Evolutionary conservation across 2,797 vertebrate genomes (phyloP), one percentile per base, ranked within the genome.

Genomic region (Morus bassanus): DNA sequence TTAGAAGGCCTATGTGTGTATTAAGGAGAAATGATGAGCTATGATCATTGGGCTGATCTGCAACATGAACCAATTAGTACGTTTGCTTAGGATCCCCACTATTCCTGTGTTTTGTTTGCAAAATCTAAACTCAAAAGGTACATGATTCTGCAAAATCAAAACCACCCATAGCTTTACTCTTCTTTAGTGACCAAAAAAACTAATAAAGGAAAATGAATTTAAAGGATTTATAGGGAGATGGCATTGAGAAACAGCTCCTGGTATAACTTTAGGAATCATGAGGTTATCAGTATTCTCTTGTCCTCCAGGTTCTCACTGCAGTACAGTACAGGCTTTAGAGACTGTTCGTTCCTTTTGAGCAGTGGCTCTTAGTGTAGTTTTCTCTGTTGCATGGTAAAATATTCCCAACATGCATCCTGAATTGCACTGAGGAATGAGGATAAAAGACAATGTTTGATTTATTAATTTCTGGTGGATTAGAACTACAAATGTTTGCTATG

Each of bases 381-480:
- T 56, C 88, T 97, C 84, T 83, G 72, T 96, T 96, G 78, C 87
- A 94, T 67, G 89, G 94, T 86, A 93, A 96, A 95, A 97, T 98
- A 97, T 97, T 97, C 97, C 97, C 97, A 96, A 73, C 85, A 92
- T 98, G 96, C 93, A 81, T 79, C 83, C 95, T 95, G 97, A 97
- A 96, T 96, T 97, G 96, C 96, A 96, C 43, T 92, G 95, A 98
- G 96, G 95, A 97, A 97, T 95, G 86, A 96, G 97, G 96, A 98
- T 98, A 97, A 98, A 98, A 98, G 96, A 97, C 95, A 96, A 92
- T 97, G 94, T 98, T 98, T 98, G 97, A 98, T 98, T 98, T 98
- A 98, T 98, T 98, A 98, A 98, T 98, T 98, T 98, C 97, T 97
- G 96, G 97, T 97, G 96, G 97, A 98, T 98, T 98, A 96, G 96